These are phyloP conservation scores for Rhinogobio ventralis DNA, from an alignment of 2,797 vertebrate species.

Conservation along the genomic window DNA sequence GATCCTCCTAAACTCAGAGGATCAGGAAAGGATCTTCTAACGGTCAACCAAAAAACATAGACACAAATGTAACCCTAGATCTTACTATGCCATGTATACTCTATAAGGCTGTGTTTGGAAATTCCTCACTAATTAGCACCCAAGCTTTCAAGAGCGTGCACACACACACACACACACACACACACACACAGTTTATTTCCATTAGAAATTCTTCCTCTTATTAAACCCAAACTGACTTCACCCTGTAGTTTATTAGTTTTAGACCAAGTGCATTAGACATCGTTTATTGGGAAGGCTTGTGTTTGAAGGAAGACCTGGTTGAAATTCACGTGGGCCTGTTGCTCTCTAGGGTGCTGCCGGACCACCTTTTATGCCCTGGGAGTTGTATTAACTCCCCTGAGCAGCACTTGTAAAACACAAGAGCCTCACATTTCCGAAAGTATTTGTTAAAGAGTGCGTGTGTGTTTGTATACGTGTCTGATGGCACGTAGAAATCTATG, in stretches of 20 bases:
- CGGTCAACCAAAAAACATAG: conserved; percentile 4
- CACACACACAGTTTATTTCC: conserved; percentile 52
- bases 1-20: not conserved
- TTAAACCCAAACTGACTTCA: conserved; percentile 57
- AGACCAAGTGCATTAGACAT: conserved; percentile 36
- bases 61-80: conserved; percentile 24
- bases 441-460: not conserved
- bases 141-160: not conserved
- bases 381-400: conserved; percentile 56
- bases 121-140: conserved; percentile 39
- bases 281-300: conserved; percentile 31
- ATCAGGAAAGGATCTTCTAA: not conserved
- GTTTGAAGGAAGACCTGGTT: conserved; percentile 43
- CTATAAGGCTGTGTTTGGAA: conserved; percentile 12
- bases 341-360: conserved; percentile 42
- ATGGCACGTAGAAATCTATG: conserved; percentile 8
- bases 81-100: conserved; percentile 6
- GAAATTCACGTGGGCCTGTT: conserved; percentile 17
- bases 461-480: conserved; percentile 34
- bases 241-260: conserved; percentile 63
- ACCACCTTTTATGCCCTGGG: conserved; percentile 50
- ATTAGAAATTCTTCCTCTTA: conserved; percentile 58
- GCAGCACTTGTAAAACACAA: conserved; percentile 52
- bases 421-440: conserved; percentile 40
- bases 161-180: not conserved